These are phyloP conservation scores for Heliangelus exortis DNA, from an alignment of 2,797 vertebrate species.

Conservation along the genomic window DNA sequence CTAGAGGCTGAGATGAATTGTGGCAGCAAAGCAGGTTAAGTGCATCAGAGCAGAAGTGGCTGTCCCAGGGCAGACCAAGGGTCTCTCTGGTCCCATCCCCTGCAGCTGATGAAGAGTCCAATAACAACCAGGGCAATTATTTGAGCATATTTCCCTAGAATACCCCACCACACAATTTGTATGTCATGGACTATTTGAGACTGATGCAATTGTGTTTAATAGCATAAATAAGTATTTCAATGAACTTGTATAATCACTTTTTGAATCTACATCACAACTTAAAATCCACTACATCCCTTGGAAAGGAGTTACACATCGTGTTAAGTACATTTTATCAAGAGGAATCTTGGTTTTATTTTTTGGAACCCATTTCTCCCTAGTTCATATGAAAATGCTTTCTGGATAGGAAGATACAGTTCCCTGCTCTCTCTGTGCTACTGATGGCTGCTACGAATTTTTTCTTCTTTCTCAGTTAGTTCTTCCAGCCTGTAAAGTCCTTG, in stretches of 20 bases:
- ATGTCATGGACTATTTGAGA: neutral
- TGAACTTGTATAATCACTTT: neutral
- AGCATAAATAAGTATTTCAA: neutral
- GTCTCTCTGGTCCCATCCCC: neutral
- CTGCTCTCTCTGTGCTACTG: neutral
- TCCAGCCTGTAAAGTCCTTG: neutral
- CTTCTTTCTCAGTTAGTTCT: neutral
- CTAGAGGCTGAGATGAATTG: neutral
- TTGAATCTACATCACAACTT: neutral
- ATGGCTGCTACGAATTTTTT: neutral
- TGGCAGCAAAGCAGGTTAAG: neutral
- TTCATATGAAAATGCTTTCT: neutral
- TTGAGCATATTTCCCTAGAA: neutral
- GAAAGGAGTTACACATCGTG: neutral
- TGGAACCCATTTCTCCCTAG: neutral
- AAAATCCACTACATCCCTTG: neutral
- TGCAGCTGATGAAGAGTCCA: neutral
- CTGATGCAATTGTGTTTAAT: neutral
- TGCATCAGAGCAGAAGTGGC: neutral
- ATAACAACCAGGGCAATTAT: neutral
- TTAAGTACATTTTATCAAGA: neutral
- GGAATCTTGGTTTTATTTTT: neutral
- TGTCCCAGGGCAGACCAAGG: neutral
- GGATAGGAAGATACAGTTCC: neutral
- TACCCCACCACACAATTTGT: neutral